phyloP scores from a whole-genome alignment of 2,888 invertebrate genomes.

The Brenthis hecate region DNA sequence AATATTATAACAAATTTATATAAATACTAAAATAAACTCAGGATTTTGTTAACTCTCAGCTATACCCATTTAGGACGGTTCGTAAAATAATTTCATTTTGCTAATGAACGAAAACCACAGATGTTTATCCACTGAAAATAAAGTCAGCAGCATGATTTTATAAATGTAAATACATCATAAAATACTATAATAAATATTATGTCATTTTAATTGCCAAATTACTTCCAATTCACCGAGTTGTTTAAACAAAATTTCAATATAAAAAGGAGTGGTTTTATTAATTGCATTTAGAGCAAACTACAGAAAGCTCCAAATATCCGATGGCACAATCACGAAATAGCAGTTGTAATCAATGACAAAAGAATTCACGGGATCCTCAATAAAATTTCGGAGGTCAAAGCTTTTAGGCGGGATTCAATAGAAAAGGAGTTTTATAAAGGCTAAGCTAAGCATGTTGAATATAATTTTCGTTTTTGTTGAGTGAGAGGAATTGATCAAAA shows the following conservation, averaged over 20 bases:
- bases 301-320: neutral
- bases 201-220: too few species aligned
- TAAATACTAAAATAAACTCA: slow-evolving; percentile 1
- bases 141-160: neutral
- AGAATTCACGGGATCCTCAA: slow-evolving; percentile 47
- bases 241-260: neutral
- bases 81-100: neutral
- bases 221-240: too few species aligned
- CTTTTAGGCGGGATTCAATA: slow-evolving; percentile 30
- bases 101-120: slow-evolving; percentile 1
- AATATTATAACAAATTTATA: neutral
- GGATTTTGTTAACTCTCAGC: neutral
- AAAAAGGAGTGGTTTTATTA: neutral
- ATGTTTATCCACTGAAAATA: neutral
- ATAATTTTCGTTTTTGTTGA: slow-evolving; percentile 25
- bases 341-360: slow-evolving; percentile 47
- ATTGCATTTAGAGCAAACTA: slow-evolving; percentile 11
- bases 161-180: neutral
- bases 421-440: slow-evolving; percentile 27
- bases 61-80: slow-evolving; percentile 1
- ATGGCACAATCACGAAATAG: slow-evolving; percentile 30
- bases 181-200: too few species aligned
- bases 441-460: slow-evolving; percentile 28
- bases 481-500: slow-evolving; percentile 15
- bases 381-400: slow-evolving; percentile 49